Evolutionary conservation across 2,888 invertebrate species (phyloP).

Genomic region (Tribolium freemani): DNA sequence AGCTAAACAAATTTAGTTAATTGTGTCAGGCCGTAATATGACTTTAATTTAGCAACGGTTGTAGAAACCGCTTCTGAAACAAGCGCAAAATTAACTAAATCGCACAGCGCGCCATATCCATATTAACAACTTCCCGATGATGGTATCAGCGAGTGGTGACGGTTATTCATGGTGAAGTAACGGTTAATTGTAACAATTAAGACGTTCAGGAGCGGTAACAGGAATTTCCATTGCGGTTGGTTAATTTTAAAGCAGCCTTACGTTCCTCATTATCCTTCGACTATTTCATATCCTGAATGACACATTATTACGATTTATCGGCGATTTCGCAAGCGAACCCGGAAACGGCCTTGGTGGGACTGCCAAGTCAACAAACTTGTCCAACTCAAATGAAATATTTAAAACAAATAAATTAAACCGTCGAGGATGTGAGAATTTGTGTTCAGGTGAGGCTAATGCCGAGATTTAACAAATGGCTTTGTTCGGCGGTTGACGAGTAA

Average conservation of each 20-base stretch:
- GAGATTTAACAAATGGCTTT: conserved; percentile 11
- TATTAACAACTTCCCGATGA: conserved; percentile 25
- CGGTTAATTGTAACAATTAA: conserved; percentile 22
- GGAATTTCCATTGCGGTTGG: conserved; percentile 31
- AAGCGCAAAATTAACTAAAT: conserved; percentile 22
- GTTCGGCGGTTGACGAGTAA: conserved; percentile 26
- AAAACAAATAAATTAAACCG: background rate
- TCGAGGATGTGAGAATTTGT: background rate
- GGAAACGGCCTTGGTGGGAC: conserved; percentile 9
- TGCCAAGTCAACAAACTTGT: too few species aligned
- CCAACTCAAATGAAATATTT: background rate
- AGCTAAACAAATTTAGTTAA: conserved; percentile 30
- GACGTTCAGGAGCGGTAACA: conserved; percentile 1
- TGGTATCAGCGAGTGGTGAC: conserved; percentile 3
- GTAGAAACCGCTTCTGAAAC: background rate
- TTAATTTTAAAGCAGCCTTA: conserved; percentile 20
- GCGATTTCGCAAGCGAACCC: conserved; percentile 1
- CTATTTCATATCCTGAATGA: conserved; percentile 35
- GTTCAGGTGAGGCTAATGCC: background rate
- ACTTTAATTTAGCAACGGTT: conserved; percentile 17
- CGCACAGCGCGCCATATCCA: conserved; percentile 20
- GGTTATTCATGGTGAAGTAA: conserved; percentile 18
- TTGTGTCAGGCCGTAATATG: conserved; percentile 21
- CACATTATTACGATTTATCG: conserved; percentile 29
- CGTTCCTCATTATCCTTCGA: conserved; percentile 32